These are phyloP conservation scores for Dasypolia templi DNA, from an alignment of 2,888 invertebrate species.

Conservation along the genomic window DNA sequence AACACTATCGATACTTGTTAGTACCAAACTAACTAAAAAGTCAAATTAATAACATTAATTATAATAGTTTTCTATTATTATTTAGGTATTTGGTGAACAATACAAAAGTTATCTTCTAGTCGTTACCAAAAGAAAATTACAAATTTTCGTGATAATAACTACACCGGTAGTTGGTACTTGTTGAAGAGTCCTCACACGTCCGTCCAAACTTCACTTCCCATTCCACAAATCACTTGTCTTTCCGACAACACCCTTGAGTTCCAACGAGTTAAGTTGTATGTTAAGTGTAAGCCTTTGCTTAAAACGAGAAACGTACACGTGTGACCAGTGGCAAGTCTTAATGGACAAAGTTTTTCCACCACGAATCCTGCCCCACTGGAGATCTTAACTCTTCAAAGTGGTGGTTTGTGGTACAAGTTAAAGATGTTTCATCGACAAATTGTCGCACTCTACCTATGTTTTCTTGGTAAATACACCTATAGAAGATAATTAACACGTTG, in stretches of 20 bases:
- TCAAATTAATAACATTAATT: no score
- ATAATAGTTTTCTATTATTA: background rate
- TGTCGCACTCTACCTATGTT: background rate
- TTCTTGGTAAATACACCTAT: background rate
- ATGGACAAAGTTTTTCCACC: conserved; percentile 85
- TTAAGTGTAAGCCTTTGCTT: no score
- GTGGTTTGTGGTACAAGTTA: conserved; percentile 63
- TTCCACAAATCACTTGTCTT: conserved; percentile 16
- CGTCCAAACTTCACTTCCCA: background rate
- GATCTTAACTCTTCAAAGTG: conserved; percentile 69
- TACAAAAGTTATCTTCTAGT: no score
- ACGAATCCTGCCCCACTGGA: conserved; percentile 79
- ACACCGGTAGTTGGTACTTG: no score
- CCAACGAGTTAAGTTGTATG: conserved; percentile 31
- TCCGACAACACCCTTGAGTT: conserved; percentile 7
- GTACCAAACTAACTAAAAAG: no score
- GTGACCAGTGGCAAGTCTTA: conserved; percentile 77
- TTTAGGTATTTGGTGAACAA: no score
- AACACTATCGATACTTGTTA: background rate
- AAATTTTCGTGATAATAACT: background rate
- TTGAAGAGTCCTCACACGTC: background rate
- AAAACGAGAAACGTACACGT: conserved; percentile 63
- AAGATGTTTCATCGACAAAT: background rate
- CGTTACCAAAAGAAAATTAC: background rate
- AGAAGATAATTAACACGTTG: background rate